These are phyloP conservation scores for Opisthograptis luteolata DNA, from an alignment of 2,888 invertebrate genomes.

Conservation along the genomic window DNA sequence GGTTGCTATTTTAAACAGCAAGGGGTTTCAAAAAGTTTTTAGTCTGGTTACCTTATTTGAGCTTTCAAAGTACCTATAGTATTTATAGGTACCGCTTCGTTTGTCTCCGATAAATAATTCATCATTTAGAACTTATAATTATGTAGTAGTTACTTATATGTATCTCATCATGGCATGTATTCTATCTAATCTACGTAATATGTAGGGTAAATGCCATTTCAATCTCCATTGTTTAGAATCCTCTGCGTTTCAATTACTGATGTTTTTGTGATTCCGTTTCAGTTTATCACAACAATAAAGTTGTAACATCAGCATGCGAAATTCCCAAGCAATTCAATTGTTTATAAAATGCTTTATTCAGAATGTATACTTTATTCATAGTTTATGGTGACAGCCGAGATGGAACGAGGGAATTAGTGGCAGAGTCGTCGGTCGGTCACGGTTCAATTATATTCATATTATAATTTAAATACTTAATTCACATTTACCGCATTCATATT, in stretches of 20 bases:
- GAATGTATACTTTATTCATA: conserved; percentile 39
- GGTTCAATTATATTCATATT: conserved; percentile 28
- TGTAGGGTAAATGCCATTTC: not conserved
- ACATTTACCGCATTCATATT: conserved; percentile 15
- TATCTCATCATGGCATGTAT: too few relatives aligned
- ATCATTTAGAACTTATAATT: too few relatives aligned
- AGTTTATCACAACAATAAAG: conserved; percentile 38
- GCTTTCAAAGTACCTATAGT: too few relatives aligned
- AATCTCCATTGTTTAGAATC: conserved; percentile 10
- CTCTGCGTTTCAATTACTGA: conserved; percentile 9
- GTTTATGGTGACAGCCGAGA: conserved; percentile 38
- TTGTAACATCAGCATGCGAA: conserved; percentile 45
- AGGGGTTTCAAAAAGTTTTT: too few relatives aligned
- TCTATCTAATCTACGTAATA: too few relatives aligned
- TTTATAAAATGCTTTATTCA: conserved; percentile 42
- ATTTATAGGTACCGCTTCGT: too few relatives aligned
- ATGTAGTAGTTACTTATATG: too few relatives aligned
- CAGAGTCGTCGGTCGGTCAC: conserved; percentile 15
- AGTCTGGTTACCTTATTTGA: too few relatives aligned
- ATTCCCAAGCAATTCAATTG: conserved; percentile 57
- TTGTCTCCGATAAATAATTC: too few relatives aligned
- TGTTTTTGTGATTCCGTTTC: conserved; percentile 28
- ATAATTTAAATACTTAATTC: too few relatives aligned
- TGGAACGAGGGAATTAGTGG: conserved; percentile 33
- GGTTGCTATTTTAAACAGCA: too few relatives aligned